phyloP scores from a whole-genome alignment of 92 coral and sea anemone species.

The Anthopleura xanthogrammica region DNA sequence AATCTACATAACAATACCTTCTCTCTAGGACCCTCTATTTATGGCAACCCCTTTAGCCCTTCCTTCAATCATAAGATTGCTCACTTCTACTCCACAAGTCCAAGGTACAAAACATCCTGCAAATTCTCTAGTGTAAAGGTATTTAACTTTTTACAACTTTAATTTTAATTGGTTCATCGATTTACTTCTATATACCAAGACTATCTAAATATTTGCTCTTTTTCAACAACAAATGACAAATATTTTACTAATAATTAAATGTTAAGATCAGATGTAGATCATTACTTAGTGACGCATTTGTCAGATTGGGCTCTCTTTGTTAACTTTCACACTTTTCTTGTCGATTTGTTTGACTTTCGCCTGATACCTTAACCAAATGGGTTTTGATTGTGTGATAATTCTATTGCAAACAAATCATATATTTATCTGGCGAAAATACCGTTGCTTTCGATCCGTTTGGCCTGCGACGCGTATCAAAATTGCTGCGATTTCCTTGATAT shows the following conservation, averaged over 20 bases:
- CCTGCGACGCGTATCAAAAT: constrained; percentile 20
- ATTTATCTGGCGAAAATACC: constrained; percentile 17
- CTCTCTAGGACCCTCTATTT: constrained; percentile 70
- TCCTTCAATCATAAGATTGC: constrained; percentile 31
- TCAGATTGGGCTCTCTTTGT: constrained; percentile 2
- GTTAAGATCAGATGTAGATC: background rate
- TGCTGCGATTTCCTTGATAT: background rate
- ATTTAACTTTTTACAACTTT: background rate
- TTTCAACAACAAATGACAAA: background rate
- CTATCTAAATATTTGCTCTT: background rate
- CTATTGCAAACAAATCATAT: constrained; percentile 31
- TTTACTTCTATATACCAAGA: background rate
- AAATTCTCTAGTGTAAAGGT: constrained; percentile 5
- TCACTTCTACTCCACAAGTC: constrained; percentile 1
- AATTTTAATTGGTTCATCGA: background rate
- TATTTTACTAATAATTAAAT: constrained; percentile 1
- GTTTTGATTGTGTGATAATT: constrained; percentile 22
- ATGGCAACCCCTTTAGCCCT: constrained; percentile 55
- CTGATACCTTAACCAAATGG: background rate
- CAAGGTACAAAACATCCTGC: background rate
- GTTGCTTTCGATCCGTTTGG: constrained; percentile 16
- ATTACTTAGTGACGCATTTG: background rate
- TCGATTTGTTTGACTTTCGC: constrained; percentile 5
- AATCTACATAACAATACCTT: constrained; percentile 75
- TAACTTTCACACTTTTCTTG: background rate